Evolutionary conservation across 2,888 invertebrate genomes (phyloP), one percentile per base, ranked within the genome.

Genomic region (Tribolium freemani): DNA sequence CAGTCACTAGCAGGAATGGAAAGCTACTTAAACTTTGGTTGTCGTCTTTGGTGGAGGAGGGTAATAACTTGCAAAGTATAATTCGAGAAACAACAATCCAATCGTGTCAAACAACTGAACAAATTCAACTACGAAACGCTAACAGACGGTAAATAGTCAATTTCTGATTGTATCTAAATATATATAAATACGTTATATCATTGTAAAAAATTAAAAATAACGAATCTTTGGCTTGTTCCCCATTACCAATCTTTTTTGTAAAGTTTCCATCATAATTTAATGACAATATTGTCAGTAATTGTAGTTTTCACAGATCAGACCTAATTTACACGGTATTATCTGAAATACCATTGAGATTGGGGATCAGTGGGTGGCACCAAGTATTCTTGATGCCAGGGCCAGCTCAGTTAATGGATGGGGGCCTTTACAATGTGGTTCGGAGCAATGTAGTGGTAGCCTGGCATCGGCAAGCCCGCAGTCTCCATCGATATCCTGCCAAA

Each of bases 391-490:
- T 80, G 79, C 83, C 82, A 83, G 75, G 80, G 81, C 83, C 82
- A 81, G 79, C 80, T 83, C 85, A 86, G 84, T 84, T 94, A 95
- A 90, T 96, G 95, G 87, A 96, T 95, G 85, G 95, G 94, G 80
- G 96, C 94, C 89, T 96, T 96, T 84, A 96, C 95, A 87, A 96
- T 96, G 89, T 96, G 94, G 88, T 95, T 96, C 80, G 96, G 96
- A 81, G 95, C 93, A 88, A 96, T 94, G 90, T 95, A 96, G 88
- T 95, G 96, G 89, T 95, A 96, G 81, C 95, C 94, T 75, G 94
- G 94, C 89, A 96, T 92, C 83, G 95, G 95, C 88, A 96, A 90
- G 76, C 96, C 95, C 81, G 96, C 95, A 69, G 96, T 96, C 90
- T 96, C 96, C 95, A 96, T 95, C 74, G 96, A 94, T 94, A 96